Percentiles rank a stretch among this genome's conserved stretches.
phyloP scores from a whole-genome alignment of 2,797 vertebrate species.

The Xiphophorus birchmanni region DNA sequence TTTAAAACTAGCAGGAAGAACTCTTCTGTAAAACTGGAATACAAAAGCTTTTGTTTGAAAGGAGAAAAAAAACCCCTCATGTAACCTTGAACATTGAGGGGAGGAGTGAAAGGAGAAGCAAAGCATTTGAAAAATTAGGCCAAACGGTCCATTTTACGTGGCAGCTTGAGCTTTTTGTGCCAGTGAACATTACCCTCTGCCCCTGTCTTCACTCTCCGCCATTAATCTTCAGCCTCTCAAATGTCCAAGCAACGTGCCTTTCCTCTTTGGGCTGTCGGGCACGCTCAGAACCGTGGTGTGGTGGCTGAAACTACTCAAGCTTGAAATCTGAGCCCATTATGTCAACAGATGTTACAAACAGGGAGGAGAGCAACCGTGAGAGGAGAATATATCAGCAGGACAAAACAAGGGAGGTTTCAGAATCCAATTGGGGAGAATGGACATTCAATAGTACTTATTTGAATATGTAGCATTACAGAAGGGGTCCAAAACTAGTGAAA shows the following conservation, averaged over 20 bases:
- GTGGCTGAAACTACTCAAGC: conserved; percentile 72
- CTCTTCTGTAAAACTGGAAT: conserved; percentile 15
- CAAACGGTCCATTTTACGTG: conserved; percentile 54
- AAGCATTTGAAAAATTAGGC: conserved; percentile 40
- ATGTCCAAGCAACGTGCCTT: conserved; percentile 60
- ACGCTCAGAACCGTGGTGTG: conserved; percentile 38
- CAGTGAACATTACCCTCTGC: conserved; percentile 59
- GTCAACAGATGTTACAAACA: conserved; percentile 77
- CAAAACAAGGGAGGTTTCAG: conserved; percentile 7
- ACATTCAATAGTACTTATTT: conserved; percentile 17
- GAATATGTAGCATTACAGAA: background rate
- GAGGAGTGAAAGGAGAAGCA: conserved; percentile 25
- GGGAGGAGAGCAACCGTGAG: conserved; percentile 60
- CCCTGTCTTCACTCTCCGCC: conserved; percentile 36
- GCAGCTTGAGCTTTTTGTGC: conserved; percentile 71
- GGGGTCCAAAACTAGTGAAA: background rate
- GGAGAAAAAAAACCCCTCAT: conserved; percentile 6
- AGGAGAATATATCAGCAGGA: conserved; percentile 22
- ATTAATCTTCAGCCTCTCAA: conserved; percentile 36
- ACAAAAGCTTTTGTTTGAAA: conserved; percentile 28
- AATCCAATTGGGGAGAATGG: background rate
- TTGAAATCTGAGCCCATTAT: conserved; percentile 81
- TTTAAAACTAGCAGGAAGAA: background rate
- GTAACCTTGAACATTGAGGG: conserved; percentile 21
- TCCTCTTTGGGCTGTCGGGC: conserved; percentile 52